Evolutionary conservation across 37 sponge, comb jelly and placozoan species (phyloP), one percentile per base, ranked within the genome.

Genomic region (Chondrilla cf. caribensis): DNA sequence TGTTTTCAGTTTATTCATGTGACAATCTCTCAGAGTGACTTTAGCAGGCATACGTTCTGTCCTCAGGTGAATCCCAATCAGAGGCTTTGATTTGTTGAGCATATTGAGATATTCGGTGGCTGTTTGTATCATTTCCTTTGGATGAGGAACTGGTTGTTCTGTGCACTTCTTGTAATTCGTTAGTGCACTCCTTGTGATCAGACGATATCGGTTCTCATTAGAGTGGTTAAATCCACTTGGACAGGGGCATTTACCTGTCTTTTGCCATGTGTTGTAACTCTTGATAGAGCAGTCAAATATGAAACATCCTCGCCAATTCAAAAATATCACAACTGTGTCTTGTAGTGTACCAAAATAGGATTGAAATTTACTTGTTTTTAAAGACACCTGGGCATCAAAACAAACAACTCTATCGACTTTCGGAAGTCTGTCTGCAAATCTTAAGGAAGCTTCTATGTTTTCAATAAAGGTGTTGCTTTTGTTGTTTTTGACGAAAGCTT

Each of bases 21-120:
- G n/a, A n/a, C n/a, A n/a, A n/a, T n/a, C n/a, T n/a, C n/a, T n/a
- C n/a, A n/a, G n/a, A n/a, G n/a, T n/a, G n/a, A n/a, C n/a, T n/a
- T n/a, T n/a, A n/a, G n/a, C n/a, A n/a, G n/a, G n/a, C 26, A 87
- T 36, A 25, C 88, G 77, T 35, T 87, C 88, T 25, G 65, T 58
- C 38, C 88, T 31, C 6, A 87, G 31, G 58, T 87, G 88, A 0
- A 87, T 58, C 22, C 79, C 38, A 5, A 87, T 18, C 37, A 79
- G 83, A 5, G 78, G 59, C 22, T 29, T 58, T 15, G 24, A 36
- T 11, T 18, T 32, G 42, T 14, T 73, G 2, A 7, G 25, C 11
- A 37, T n/a, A 17, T 37, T n/a, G 9, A 73, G 41, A 24, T 43
- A 73, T 2, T 19, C 40, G n/a, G 7, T 73, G 15, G 76, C 41